phyloP scores from a whole-genome alignment of 2,113 vertebrate species.

The Girardinichthys multiradiatus region DNA sequence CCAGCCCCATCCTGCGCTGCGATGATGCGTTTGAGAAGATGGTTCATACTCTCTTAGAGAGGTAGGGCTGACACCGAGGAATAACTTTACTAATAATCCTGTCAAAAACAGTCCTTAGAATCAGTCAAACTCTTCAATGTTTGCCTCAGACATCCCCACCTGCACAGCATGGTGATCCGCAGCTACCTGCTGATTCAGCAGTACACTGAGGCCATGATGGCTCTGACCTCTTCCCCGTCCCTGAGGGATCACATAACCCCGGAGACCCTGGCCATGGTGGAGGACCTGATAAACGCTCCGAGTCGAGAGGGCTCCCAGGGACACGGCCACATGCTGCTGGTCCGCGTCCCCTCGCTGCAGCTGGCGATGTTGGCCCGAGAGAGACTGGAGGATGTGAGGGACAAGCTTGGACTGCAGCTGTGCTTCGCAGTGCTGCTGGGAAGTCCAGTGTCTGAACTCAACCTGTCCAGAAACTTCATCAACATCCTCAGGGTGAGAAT shows the following conservation, averaged over 20 bases:
- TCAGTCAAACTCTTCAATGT: not conserved
- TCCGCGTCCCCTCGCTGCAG: conserved; percentile 94
- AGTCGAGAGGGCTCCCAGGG: conserved; percentile 85
- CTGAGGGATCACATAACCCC: conserved; percentile 95
- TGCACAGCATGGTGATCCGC: conserved; percentile 98
- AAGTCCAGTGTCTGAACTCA: conserved; percentile 88
- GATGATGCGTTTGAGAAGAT: conserved; percentile 98
- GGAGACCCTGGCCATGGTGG: conserved; percentile 94
- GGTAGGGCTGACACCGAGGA: conserved; percentile 71
- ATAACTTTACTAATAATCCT: not conserved
- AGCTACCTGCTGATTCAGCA: conserved; percentile 99
- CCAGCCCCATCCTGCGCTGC: conserved; percentile 93
- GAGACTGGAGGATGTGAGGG: conserved; percentile 90
- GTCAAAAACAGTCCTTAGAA: not conserved
- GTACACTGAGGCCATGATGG: conserved; percentile 97
- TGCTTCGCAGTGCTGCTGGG: conserved; percentile 95
- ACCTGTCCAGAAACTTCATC: conserved; percentile 85
- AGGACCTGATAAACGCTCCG: conserved; percentile 90
- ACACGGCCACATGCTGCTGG: conserved; percentile 93
- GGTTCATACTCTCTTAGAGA: conserved; percentile 92
- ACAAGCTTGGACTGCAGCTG: conserved; percentile 92
- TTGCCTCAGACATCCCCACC: conserved; percentile 87
- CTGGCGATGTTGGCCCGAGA: conserved; percentile 95
- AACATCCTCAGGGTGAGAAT: conserved; percentile 87
- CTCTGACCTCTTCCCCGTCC: conserved; percentile 88